Conservation (phyloP, 2,888 invertebrate genomes). For the Callyntrura sp. region DNA sequence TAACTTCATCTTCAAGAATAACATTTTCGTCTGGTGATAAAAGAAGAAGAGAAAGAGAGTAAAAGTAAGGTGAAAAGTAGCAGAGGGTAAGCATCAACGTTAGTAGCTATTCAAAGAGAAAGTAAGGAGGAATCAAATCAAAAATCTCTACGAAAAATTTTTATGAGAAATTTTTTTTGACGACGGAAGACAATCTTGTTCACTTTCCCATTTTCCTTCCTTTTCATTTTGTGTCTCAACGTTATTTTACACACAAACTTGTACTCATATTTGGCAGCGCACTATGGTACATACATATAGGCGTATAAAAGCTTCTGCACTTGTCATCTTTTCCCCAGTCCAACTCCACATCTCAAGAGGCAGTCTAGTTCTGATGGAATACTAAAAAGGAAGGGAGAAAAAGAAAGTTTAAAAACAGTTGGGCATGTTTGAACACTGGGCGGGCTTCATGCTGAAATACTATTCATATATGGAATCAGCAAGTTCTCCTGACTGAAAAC, state of each 20-base stretch:
- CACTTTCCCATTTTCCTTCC: conserved; percentile 45
- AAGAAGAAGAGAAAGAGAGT: no score
- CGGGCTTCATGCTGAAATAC: background rate
- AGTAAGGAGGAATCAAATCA: background rate
- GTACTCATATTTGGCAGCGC: no score
- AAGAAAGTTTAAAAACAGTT: conserved; percentile 9
- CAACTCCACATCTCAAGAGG: conserved; percentile 51
- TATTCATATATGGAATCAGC: background rate
- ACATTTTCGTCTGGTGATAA: no score
- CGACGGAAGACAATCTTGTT: conserved; percentile 12
- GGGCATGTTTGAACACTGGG: background rate
- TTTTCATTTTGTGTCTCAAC: conserved; percentile 24
- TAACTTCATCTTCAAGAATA: no score
- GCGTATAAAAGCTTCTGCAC: conserved; percentile 11
- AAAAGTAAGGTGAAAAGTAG: conserved; percentile 25
- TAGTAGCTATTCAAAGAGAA: conserved; percentile 22
- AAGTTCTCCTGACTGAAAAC: conserved; percentile 8
- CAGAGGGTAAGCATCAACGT: conserved; percentile 33
- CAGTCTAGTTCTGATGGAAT: conserved; percentile 43
- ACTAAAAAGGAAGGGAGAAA: conserved; percentile 4
- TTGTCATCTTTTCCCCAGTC: conserved; percentile 39
- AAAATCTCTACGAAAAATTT: conserved; percentile 12
- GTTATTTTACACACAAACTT: conserved; percentile 35
- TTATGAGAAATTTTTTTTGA: background rate
- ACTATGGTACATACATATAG: no score